A percentile compares a stretch with the other conserved stretches of the same genome.
phyloP scores from a whole-genome alignment of 1,140 invertebrate genomes.

The Drosophila watanabei region DNA sequence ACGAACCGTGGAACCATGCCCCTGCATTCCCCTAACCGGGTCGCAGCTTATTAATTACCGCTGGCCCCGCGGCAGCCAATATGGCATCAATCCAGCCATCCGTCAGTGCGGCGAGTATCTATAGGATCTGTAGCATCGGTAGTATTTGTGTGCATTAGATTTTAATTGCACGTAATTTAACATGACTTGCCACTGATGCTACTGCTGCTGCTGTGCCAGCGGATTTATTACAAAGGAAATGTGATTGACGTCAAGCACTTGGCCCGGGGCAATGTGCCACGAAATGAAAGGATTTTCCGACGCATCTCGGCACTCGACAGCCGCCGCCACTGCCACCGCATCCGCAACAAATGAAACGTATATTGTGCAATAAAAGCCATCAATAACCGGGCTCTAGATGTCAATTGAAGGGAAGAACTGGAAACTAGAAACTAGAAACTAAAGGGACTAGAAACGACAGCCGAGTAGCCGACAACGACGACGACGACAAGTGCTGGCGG shows the following conservation, averaged over 20 bases:
- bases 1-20: constrained; percentile 25
- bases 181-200: constrained; percentile 50
- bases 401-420: constrained; percentile 41
- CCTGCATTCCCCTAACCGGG: not conserved
- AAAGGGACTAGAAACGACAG: constrained; percentile 12
- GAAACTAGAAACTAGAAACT: constrained; percentile 18
- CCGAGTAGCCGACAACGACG: constrained; percentile 19
- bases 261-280: constrained; percentile 62
- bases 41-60: constrained; percentile 63
- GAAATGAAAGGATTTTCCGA: constrained; percentile 65
- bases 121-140: not conserved
- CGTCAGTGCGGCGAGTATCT: constrained; percentile 19
- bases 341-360: constrained; percentile 37
- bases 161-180: constrained; percentile 81
- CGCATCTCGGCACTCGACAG: constrained; percentile 8
- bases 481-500: constrained; percentile 26
- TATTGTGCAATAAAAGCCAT: constrained; percentile 61
- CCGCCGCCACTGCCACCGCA: constrained; percentile 9
- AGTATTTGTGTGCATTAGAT: constrained; percentile 65
- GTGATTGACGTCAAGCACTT: constrained; percentile 71
- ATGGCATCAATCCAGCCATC: constrained; percentile 54
- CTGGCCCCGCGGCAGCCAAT: constrained; percentile 34
- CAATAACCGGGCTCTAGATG: constrained; percentile 64
- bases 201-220: constrained; percentile 52
- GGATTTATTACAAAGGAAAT: constrained; percentile 77